These are phyloP conservation scores for Sciaenops ocellatus DNA, from an alignment of 2,797 vertebrate species.

Conservation along the genomic window DNA sequence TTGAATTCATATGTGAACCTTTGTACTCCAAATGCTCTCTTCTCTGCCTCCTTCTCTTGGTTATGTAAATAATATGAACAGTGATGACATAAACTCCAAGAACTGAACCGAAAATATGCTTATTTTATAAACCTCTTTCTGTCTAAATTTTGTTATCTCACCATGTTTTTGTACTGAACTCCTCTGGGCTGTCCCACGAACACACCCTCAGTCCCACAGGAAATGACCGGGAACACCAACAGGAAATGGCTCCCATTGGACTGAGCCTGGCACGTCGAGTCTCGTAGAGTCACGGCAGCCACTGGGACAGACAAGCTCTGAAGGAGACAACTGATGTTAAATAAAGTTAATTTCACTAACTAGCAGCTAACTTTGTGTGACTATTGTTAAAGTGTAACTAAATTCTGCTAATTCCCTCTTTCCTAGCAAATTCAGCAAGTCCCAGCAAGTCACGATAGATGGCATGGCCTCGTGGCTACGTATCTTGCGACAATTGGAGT, in stretches of 20 bases:
- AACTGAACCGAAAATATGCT: too few species aligned
- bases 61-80: background rate
- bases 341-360: too few species aligned
- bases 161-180: conserved; percentile 84
- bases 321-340: conserved; percentile 7
- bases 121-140: background rate
- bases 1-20: background rate
- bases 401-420: too few species aligned
- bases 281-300: conserved; percentile 77
- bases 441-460: too few species aligned
- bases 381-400: too few species aligned
- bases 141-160: conserved; percentile 55
- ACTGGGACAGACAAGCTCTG: conserved; percentile 73
- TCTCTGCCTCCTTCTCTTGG: background rate
- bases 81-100: background rate
- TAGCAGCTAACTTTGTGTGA: too few species aligned
- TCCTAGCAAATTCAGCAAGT: too few species aligned
- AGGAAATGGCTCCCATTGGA: conserved; percentile 86
- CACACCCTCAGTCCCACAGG: conserved; percentile 82
- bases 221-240: conserved; percentile 83
- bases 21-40: background rate
- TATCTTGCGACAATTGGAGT: too few species aligned
- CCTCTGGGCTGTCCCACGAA: conserved; percentile 68
- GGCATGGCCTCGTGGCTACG: too few species aligned
- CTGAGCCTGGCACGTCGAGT: conserved; percentile 79